Evolutionary conservation across 1,140 invertebrate species (phyloP), one percentile per base, ranked within the genome.

Genomic region (Cydia strobilella): DNA sequence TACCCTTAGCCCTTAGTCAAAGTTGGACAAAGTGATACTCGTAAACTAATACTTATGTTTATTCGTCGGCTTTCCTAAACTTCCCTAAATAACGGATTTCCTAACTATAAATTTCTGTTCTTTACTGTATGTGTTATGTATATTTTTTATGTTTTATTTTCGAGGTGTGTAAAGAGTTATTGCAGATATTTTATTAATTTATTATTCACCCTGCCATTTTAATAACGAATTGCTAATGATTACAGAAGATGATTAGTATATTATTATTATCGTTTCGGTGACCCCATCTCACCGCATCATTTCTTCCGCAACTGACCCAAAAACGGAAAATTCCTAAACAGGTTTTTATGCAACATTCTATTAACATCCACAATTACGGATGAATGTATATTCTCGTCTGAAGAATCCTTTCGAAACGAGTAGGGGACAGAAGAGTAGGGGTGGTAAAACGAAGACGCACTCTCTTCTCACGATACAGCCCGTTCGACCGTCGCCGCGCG

Each of bases 361-460:
- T 90, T 90, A 87, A 79, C 84, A 85, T 81, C 82, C 48, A 82
- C 82, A 86, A 84, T 82, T 80, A 81, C 77, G 77, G 74, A 73
- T 75, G 76, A 81, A 77, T 81, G 80, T 86, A 82, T 87, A 75
- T 80, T 79, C 77, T 79, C 80, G 80, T 81, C 79, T 82, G 48
- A 76, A 75, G 76, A 74, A 84, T 90, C 90, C 90, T 92, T 92
- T 92, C 90, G 90, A 90, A 92, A 92, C 83, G 75, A 88, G 89
- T 84, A 89, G 86, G 88, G 87, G 84, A 76, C 80, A 74, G 18
- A 77, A 82, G 88, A 91, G 89, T 87, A 91, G 90, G 89, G 88
- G 86, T 86, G 86, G 90, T 92, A 91, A 92, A 92, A 92, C 88
- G 80, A 78, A 82, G 83, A 79, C 84, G 69, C 82, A 79, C 75